These are phyloP conservation scores for Knipowitschia caucasica DNA, from an alignment of 2,797 vertebrate genomes.

Conservation along the genomic window DNA sequence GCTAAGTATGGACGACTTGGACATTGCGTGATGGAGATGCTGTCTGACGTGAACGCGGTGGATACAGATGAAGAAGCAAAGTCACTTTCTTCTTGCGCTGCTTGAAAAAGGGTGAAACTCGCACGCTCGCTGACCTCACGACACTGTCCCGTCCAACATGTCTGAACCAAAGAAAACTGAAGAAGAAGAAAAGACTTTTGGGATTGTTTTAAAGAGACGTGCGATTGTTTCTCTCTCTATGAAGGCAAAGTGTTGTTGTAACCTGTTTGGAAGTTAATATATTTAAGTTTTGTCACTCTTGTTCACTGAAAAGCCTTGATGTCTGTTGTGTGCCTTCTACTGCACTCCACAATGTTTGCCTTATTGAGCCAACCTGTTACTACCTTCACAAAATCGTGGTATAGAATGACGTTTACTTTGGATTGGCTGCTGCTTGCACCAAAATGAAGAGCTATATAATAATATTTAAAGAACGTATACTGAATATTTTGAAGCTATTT, in stretches of 20 bases:
- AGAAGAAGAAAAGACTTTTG: constrained; percentile 10
- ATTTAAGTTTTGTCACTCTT: neutral
- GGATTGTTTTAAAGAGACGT: constrained; percentile 6
- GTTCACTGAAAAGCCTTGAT: constrained; percentile 17
- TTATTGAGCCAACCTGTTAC: constrained; percentile 22
- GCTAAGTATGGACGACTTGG: constrained; percentile 82
- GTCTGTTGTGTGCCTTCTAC: constrained; percentile 39
- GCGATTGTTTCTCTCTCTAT: constrained; percentile 16
- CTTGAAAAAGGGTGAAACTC: constrained; percentile 14
- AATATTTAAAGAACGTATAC: constrained; percentile 33
- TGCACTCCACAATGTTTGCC: constrained; percentile 23
- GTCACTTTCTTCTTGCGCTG: constrained; percentile 29
- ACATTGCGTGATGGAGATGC: constrained; percentile 69
- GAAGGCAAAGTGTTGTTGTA: constrained; percentile 31
- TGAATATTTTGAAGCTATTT: constrained; percentile 27
- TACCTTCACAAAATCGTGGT: constrained; percentile 14
- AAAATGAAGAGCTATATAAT: constrained; percentile 53
- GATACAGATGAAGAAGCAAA: constrained; percentile 20
- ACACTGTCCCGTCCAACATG: constrained; percentile 36
- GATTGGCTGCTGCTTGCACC: constrained; percentile 53
- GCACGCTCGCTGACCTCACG: constrained; percentile 29
- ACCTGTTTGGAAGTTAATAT: constrained; percentile 28
- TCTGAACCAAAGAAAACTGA: constrained; percentile 16
- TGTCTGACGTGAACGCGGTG: constrained; percentile 18
- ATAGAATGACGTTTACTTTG: constrained; percentile 34